Evolutionary conservation across 1,140 invertebrate genomes (phyloP).

Genomic region (Acromyrmex charruanus): DNA sequence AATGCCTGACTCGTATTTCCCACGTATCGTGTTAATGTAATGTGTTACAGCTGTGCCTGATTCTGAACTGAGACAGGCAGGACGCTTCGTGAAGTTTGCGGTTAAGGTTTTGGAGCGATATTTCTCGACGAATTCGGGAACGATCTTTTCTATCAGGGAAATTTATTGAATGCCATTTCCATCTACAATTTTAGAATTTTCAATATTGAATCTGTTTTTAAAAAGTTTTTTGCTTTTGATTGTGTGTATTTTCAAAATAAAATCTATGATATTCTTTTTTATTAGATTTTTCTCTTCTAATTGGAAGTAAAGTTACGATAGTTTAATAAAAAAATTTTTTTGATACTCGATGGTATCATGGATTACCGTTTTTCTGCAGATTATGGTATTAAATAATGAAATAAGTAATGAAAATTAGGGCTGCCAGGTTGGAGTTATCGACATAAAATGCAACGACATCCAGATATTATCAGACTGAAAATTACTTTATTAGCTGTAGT

Average conservation of each 20-base stretch:
- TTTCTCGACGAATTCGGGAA: neutral
- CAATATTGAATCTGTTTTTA: neutral
- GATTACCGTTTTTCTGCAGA: neutral
- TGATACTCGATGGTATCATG: neutral
- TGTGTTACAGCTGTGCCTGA: conserved; percentile 63
- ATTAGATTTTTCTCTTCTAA: neutral
- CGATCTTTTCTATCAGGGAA: neutral
- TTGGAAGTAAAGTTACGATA: neutral
- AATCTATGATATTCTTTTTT: neutral
- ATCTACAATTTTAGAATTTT: neutral
- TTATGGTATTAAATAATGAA: conserved; percentile 5
- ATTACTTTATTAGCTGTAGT: neutral
- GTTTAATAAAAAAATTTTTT: neutral
- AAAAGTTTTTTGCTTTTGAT: neutral
- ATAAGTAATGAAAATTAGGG: neutral
- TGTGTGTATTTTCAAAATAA: neutral
- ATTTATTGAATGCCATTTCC: neutral
- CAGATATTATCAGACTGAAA: neutral
- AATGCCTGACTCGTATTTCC: conserved; percentile 49
- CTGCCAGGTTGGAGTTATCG: neutral
- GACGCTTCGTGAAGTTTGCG: neutral
- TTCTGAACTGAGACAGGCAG: neutral
- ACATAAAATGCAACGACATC: neutral
- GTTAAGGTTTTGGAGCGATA: neutral
- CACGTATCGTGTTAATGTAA: conserved; percentile 28